These are phyloP conservation scores for Brachionus rubens DNA, from an alignment of 1,140 invertebrate species.

Conservation along the genomic window DNA sequence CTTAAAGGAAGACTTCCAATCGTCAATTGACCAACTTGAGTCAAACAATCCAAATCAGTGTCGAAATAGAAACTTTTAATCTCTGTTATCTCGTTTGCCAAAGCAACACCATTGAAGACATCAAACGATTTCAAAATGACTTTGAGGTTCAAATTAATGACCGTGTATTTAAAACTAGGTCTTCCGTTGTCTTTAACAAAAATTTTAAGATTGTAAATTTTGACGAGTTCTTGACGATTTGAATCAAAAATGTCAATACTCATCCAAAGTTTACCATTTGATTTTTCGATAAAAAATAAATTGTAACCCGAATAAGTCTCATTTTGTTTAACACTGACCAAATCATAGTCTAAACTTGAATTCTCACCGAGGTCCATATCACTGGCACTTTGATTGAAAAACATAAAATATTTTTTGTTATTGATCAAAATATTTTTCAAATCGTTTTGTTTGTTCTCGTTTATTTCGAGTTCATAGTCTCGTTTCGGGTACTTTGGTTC, in stretches of 20 bases:
- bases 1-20: not conserved
- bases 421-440: not conserved
- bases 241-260: not conserved
- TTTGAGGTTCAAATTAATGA: slow-evolving; percentile 13
- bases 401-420: slow-evolving; percentile 13
- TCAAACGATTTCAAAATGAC: not conserved
- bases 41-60: slow-evolving; percentile 19
- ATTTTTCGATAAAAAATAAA: slow-evolving; percentile 14
- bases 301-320: not conserved
- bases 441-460: not conserved
- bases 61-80: not conserved
- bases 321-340: not conserved
- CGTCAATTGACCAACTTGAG: slow-evolving; percentile 15
- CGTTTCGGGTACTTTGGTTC: not conserved
- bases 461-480: not conserved
- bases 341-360: not conserved
- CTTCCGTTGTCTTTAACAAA: not conserved
- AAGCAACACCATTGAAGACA: not conserved
- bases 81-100: not conserved
- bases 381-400: not conserved
- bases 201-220: slow-evolving; percentile 4
- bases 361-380: slow-evolving; percentile 1
- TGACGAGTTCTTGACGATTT: not conserved
- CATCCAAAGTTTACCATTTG: slow-evolving; percentile 27
- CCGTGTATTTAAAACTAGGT: not conserved